Conservation (phyloP, 2,797 vertebrate genomes). For the Sebastes nivosus region DNA sequence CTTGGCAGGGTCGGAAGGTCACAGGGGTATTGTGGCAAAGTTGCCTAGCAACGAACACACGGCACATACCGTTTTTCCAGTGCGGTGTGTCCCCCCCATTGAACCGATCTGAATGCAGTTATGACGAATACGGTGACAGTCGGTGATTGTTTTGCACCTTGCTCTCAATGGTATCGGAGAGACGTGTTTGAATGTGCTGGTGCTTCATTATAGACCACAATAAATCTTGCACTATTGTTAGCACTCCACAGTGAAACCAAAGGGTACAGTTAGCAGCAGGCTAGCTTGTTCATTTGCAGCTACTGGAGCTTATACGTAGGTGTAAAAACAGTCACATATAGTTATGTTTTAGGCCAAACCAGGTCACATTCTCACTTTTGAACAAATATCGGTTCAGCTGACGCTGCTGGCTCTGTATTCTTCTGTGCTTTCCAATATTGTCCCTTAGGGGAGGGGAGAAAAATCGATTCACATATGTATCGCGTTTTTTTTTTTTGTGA, state of each 20-base stretch:
- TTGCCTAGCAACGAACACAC: slow-evolving; percentile 71
- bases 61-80: slow-evolving; percentile 27
- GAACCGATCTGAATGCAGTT: slow-evolving; percentile 35
- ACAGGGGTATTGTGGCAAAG: slow-evolving; percentile 70
- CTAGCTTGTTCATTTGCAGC: not conserved
- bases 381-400: not conserved
- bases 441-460: not conserved
- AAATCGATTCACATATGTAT: no score
- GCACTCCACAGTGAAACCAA: not conserved
- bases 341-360: not conserved
- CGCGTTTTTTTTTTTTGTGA: no score
- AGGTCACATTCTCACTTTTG: not conserved
- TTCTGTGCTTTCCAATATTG: not conserved
- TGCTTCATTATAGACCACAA: slow-evolving; percentile 26
- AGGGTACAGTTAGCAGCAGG: not conserved
- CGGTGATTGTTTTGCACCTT: slow-evolving; percentile 48
- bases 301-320: not conserved
- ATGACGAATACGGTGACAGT: slow-evolving; percentile 36
- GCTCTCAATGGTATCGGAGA: slow-evolving; percentile 6
- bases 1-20: slow-evolving; percentile 77
- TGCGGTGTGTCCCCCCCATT: not conserved
- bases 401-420: not conserved
- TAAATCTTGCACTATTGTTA: slow-evolving; percentile 36
- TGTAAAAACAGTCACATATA: not conserved
- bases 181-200: slow-evolving; percentile 15